These are phyloP conservation scores for Harpagoxenus sublaevis DNA, from an alignment of 2,888 invertebrate species.

Conservation along the genomic window DNA sequence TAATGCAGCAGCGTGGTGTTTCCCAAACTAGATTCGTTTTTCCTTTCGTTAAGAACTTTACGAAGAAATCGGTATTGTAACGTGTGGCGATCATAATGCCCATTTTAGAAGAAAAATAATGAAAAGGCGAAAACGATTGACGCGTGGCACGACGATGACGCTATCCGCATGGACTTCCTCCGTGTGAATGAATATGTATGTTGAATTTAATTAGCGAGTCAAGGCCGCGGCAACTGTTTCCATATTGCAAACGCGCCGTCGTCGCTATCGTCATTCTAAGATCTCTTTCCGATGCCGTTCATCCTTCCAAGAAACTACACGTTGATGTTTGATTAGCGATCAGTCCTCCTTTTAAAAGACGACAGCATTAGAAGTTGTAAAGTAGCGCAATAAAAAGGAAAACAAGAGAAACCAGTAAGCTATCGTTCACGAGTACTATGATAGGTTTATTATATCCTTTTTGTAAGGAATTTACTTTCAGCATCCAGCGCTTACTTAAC, in stretches of 20 bases:
- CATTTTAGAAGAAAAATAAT: not conserved
- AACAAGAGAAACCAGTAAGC: not conserved
- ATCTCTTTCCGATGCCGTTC: not conserved
- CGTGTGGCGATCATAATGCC: not conserved
- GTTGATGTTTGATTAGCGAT: not conserved
- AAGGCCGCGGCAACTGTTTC: conserved; percentile 82
- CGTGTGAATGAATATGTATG: conserved; percentile 82
- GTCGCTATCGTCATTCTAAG: not conserved
- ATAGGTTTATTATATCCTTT: not conserved
- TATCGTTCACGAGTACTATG: not conserved
- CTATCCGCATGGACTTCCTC: conserved; percentile 77
- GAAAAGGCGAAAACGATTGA: conserved; percentile 49
- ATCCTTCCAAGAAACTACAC: not conserved
- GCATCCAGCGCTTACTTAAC: not conserved
- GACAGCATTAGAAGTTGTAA: not conserved
- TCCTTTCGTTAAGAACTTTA: not conserved
- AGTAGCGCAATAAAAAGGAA: not conserved
- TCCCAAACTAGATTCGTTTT: not conserved
- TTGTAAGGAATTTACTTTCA: not conserved
- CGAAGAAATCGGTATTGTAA: not conserved
- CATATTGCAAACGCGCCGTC: conserved; percentile 68
- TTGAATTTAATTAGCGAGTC: conserved; percentile 81
- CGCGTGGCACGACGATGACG: conserved; percentile 60
- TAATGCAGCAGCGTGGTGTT: not conserved
- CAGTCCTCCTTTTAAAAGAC: not conserved